Percentiles rank a stretch among this genome's conserved stretches.
Evolutionary conservation across 2,797 vertebrate species (phyloP).

Genomic region (Rhinella marina): DNA sequence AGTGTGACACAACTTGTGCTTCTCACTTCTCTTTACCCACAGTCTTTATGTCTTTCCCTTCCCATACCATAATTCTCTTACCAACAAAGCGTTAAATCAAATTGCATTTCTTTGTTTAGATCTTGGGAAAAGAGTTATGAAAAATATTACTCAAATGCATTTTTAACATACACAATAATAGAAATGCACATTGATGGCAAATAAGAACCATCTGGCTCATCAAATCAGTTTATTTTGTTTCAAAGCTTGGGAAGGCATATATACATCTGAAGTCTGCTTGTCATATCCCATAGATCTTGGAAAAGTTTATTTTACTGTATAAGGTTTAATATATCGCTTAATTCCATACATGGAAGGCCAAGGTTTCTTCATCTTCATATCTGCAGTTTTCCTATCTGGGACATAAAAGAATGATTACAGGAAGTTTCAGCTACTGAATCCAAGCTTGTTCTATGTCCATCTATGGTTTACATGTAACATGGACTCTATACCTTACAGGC

Average conservation of each 20-base stretch:
- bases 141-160: conserved; percentile 20
- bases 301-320: conserved; percentile 9
- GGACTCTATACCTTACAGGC: not conserved
- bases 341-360: not conserved
- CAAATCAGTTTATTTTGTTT: conserved; percentile 1
- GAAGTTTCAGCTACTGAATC: not conserved
- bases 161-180: conserved; percentile 22
- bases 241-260: not conserved
- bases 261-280: not conserved
- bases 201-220: conserved; percentile 38
- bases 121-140: conserved; percentile 35
- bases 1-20: not conserved
- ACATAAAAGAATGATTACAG: not conserved
- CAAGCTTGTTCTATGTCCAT: not conserved
- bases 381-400: not conserved
- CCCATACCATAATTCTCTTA: not conserved
- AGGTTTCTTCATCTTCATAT: not conserved
- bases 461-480: not conserved
- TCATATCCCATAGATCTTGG: not conserved
- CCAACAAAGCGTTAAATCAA: conserved; percentile 25
- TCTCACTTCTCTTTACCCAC: not conserved
- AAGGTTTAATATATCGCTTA: not conserved
- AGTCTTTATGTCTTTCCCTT: not conserved
- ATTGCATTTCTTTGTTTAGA: not conserved
- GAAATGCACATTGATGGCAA: conserved; percentile 34